Evolutionary conservation across 2,797 vertebrate species (phyloP).

Genomic region (Botia almorhae): DNA sequence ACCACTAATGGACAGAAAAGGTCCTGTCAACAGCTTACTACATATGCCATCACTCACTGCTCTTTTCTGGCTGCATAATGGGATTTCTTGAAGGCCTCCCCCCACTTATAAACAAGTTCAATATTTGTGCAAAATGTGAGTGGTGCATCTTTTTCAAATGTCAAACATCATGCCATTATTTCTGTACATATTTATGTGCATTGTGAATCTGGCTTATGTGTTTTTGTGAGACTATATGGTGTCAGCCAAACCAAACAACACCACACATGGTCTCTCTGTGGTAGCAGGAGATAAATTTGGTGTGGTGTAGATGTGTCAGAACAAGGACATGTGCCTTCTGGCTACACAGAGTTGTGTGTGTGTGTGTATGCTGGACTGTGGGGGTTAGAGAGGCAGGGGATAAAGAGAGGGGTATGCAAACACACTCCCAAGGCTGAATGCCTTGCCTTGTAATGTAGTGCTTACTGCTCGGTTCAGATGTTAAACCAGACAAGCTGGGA

Average conservation of each 20-base stretch:
- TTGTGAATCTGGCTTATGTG: constrained; percentile 10
- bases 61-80: constrained; percentile 19
- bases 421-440: constrained; percentile 1
- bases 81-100: background rate
- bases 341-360: background rate
- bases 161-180: background rate
- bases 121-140: background rate
- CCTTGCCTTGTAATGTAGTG: too few species aligned
- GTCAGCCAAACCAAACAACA: constrained; percentile 33
- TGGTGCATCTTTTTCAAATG: background rate
- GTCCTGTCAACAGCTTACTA: constrained; percentile 5
- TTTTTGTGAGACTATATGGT: constrained; percentile 7
- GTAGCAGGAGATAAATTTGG: constrained; percentile 21
- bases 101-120: constrained; percentile 18
- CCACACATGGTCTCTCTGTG: constrained; percentile 45
- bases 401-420: background rate
- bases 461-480: constrained; percentile 9
- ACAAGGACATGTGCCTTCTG: constrained; percentile 15
- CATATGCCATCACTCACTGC: constrained; percentile 22
- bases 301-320: constrained; percentile 31
- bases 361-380: background rate
- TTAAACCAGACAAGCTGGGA: constrained; percentile 7
- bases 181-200: background rate
- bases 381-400: background rate
- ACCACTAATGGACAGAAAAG: background rate